phyloP scores from a whole-genome alignment of 2,797 vertebrate species.

The Diceros bicornis region DNA sequence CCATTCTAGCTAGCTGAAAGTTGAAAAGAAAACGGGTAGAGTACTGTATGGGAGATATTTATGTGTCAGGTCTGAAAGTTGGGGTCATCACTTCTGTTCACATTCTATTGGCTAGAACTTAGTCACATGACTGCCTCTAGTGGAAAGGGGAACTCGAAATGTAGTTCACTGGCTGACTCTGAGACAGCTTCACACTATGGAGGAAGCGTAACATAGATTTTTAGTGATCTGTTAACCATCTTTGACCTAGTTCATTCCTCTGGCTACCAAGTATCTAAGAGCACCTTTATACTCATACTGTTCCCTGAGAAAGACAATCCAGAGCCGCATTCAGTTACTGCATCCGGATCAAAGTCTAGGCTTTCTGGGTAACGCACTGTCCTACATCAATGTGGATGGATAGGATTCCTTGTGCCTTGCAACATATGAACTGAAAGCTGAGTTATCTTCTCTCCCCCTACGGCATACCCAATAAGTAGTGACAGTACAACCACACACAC shows the following conservation, averaged over 20 bases:
- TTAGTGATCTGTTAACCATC: neutral
- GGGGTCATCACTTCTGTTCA: neutral
- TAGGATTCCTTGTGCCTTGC: neutral
- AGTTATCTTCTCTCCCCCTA: neutral
- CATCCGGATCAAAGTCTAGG: neutral
- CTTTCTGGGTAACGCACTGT: neutral
- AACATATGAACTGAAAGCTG: neutral
- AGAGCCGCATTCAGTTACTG: neutral
- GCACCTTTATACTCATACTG: neutral
- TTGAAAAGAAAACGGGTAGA: neutral
- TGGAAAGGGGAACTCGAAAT: neutral
- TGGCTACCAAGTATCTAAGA: neutral
- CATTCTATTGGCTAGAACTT: neutral
- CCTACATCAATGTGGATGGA: neutral
- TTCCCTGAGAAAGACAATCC: neutral
- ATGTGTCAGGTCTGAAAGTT: neutral
- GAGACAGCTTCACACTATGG: neutral
- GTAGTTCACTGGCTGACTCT: neutral
- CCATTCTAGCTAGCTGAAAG: neutral
- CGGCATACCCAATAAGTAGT: neutral
- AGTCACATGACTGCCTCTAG: neutral
- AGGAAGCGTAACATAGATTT: neutral
- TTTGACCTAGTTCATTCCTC: neutral
- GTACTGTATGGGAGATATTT: neutral
- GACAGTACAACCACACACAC: neutral